These are phyloP conservation scores for Eupithecia exiguata DNA, from an alignment of 2,888 invertebrate species.

Conservation along the genomic window DNA sequence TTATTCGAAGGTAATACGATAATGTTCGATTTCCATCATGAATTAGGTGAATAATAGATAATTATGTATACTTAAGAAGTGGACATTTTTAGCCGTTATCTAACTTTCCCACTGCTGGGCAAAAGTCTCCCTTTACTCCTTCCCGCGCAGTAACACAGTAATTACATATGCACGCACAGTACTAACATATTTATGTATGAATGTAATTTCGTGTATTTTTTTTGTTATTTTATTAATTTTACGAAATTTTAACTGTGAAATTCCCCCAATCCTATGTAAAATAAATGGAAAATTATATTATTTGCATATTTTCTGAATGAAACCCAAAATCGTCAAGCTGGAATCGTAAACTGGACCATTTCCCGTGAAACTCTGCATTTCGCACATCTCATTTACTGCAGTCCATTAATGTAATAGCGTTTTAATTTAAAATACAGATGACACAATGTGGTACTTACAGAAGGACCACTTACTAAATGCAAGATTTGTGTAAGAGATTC, in stretches of 20 bases:
- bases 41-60: too few relatives aligned
- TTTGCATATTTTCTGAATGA: neutral
- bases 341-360: neutral
- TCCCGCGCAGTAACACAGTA: too few relatives aligned
- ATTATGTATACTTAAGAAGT: neutral
- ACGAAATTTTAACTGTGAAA: too few relatives aligned
- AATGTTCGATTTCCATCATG: too few relatives aligned
- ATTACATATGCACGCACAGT: too few relatives aligned
- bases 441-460: neutral
- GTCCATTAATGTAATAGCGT: slow-evolving; percentile 1
- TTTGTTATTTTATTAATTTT: too few relatives aligned
- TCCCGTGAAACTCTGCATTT: slow-evolving; percentile 1
- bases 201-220: neutral
- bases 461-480: neutral
- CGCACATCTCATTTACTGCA: slow-evolving; percentile 4
- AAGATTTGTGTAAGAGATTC: neutral
- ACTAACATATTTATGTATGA: neutral
- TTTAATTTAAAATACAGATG: neutral
- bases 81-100: neutral
- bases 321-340: neutral
- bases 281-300: neutral
- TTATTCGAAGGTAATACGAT: too few relatives aligned
- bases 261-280: neutral
- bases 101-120: neutral
- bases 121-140: too few relatives aligned